Evolutionary conservation across 2,113 vertebrate species (phyloP), one percentile per base, ranked within the genome.

Genomic region (Chloebia gouldiae): DNA sequence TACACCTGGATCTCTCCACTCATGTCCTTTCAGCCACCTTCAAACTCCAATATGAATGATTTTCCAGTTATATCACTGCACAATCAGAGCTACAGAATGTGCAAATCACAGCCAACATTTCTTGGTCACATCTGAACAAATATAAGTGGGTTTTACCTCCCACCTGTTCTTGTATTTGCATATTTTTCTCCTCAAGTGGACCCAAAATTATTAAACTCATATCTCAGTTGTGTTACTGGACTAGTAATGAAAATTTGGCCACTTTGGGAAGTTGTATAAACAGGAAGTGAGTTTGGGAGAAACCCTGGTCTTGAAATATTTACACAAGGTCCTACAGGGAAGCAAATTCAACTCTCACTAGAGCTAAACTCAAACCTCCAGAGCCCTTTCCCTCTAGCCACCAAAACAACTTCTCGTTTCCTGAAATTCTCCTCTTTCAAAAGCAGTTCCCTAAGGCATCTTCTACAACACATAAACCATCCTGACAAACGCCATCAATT

Each of bases 401-500:
- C 24, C 82, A 47, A 70, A 80, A 13, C 50, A 85, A 80, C 79
- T 81, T 81, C 44, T 59, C 47, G 66, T 72, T 73, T 59, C 76
- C 85, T 83, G 59, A 92, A 93, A 76, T 88, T 78, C 66, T 81
- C 6, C 66, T 92, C 42, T 90, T 93, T 93, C 64, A 64, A 73
- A 91, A 86, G 63, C 54, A 25, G 40, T 16, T 88, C 92, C 90
- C 87, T 42, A 73, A 90, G 78, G 88, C 95, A 81, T 42, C 47
- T 68, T 28, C 76, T 66, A 50, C 71, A 76, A 94, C 56, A 49
- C 70, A 88, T 83, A 93, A 86, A 93, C 65, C 76, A 88, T 60
- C 60, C 60, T 72, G 76, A 95, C 86, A 95, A 97, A 96, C 5
- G 8, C 56, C 80, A 93, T 92, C 88, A 90, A 88, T 94, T 95